These are phyloP conservation scores for Labia minor DNA, from an alignment of 2,888 invertebrate genomes.

Conservation along the genomic window DNA sequence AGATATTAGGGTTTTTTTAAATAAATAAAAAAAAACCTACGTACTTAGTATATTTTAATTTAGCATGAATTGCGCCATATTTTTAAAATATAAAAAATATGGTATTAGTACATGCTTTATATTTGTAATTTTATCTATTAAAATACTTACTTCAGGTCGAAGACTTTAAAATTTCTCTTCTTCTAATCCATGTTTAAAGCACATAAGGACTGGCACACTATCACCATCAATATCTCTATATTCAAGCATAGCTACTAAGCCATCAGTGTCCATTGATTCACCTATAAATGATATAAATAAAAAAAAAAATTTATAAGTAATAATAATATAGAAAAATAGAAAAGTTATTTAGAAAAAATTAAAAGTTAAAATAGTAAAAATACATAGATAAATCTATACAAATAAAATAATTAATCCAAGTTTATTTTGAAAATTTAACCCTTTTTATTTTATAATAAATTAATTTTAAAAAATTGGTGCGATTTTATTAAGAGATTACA, in stretches of 20 bases:
- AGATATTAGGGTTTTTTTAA: too few relatives aligned
- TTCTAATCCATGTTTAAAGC: conserved; percentile 89
- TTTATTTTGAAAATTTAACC: too few relatives aligned
- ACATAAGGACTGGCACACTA: conserved; percentile 80
- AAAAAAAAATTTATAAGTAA: background rate
- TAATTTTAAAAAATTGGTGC: too few relatives aligned
- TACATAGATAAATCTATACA: too few relatives aligned
- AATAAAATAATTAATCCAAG: too few relatives aligned
- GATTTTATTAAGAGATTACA: too few relatives aligned
- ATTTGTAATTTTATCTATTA: background rate
- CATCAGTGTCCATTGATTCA: conserved; percentile 87
- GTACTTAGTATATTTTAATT: background rate
- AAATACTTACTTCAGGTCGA: too few relatives aligned
- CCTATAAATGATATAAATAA: conserved; percentile 43
- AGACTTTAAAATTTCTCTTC: conserved; percentile 89
- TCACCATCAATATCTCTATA: conserved; percentile 80
- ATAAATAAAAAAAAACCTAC: too few relatives aligned
- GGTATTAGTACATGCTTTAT: background rate
- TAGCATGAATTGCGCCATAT: background rate
- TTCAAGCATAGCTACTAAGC: conserved; percentile 86
- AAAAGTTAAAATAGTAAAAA: too few relatives aligned
- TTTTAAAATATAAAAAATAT: background rate
- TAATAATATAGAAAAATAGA: conserved; percentile 13
- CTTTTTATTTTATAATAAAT: too few relatives aligned
- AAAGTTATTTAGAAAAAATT: background rate